Percentiles rank a stretch among this genome's conserved stretches.
phyloP scores from a whole-genome alignment of 2,113 vertebrate genomes.

The Ardeotis arabs region DNA sequence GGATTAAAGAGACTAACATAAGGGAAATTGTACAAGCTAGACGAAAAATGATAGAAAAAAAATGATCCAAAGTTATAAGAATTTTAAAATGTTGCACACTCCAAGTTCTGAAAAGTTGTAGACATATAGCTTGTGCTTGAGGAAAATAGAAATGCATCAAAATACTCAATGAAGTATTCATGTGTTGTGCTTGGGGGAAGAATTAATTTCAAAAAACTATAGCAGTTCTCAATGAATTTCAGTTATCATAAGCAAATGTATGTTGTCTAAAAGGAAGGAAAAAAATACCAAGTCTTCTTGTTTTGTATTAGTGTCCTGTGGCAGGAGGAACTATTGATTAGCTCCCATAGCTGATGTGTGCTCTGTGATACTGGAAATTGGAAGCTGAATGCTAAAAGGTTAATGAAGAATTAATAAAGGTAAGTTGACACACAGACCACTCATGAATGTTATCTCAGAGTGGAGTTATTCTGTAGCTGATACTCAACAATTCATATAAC shows the following conservation, averaged over 20 bases:
- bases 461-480: neutral
- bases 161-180: neutral
- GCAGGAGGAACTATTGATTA: neutral
- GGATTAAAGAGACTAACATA: neutral
- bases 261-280: neutral
- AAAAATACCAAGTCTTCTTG: neutral
- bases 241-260: neutral
- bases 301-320: neutral
- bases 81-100: neutral
- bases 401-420: conserved; percentile 24
- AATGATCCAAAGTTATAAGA: neutral
- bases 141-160: neutral
- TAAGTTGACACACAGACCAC: neutral
- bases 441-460: neutral
- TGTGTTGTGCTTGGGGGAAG: neutral
- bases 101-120: neutral
- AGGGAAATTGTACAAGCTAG: neutral
- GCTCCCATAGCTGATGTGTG: neutral
- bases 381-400: neutral
- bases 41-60: neutral
- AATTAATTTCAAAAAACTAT: neutral
- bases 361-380: neutral
- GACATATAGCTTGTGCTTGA: neutral
- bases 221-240: neutral
- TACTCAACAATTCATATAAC: neutral